Evolutionary conservation across 1,140 invertebrate genomes (phyloP).

Genomic region (Formica selysi): DNA sequence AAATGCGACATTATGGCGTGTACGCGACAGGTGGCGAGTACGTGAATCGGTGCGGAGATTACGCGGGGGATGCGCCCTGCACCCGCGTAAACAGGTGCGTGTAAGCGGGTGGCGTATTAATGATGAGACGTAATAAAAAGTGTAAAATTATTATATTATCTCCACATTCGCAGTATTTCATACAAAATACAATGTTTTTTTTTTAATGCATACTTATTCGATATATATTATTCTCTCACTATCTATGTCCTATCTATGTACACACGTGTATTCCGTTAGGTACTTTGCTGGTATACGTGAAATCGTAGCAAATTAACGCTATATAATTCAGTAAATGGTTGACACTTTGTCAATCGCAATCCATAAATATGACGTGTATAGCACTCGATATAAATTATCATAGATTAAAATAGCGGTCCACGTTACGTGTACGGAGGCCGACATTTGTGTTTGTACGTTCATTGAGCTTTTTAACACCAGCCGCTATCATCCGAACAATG

Average conservation of each 20-base stretch:
- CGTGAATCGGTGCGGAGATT: constrained; percentile 43
- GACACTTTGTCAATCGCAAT: constrained; percentile 15
- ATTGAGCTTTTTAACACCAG: constrained; percentile 58
- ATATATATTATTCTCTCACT: constrained; percentile 13
- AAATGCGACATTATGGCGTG: constrained; percentile 53
- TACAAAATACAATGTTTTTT: constrained; percentile 65
- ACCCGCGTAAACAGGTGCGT: constrained; percentile 2
- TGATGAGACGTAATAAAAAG: constrained; percentile 56
- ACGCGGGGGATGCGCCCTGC: neutral
- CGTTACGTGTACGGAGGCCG: neutral
- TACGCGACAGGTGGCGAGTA: constrained; percentile 35
- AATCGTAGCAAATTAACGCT: constrained; percentile 28
- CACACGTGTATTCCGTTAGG: constrained; percentile 2
- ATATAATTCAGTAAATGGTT: constrained; percentile 15
- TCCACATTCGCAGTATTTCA: constrained; percentile 58
- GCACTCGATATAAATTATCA: constrained; percentile 11
- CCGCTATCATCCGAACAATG: constrained; percentile 66
- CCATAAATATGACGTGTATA: constrained; percentile 21
- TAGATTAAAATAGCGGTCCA: constrained; percentile 7
- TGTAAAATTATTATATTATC: constrained; percentile 69
- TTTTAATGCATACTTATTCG: neutral
- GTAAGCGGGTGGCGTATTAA: constrained; percentile 14
- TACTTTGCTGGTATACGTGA: constrained; percentile 12
- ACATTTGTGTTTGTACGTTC: constrained; percentile 46
- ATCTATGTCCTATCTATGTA: constrained; percentile 26